Evolutionary conservation across 1,140 invertebrate species (phyloP).

Genomic region (Cydia fagiglandana): DNA sequence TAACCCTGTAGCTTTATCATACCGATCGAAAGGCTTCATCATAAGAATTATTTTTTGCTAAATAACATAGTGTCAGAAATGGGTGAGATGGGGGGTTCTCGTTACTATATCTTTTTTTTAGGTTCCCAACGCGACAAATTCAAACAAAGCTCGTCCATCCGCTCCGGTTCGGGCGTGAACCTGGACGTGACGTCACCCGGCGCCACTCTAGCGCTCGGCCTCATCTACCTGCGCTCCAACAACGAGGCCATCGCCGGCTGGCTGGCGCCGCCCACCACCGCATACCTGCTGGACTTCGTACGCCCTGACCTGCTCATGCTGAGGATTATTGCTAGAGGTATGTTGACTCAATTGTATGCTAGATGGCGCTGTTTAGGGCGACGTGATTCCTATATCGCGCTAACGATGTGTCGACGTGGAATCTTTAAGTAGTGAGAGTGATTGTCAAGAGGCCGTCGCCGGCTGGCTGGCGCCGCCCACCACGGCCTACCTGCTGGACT

Average conservation of each 20-base stretch:
- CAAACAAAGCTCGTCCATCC: conserved; percentile 89
- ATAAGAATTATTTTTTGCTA: too few species aligned
- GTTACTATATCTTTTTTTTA: conserved; percentile 41
- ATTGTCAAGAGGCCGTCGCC: too few species aligned
- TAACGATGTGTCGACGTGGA: neutral
- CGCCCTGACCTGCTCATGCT: conserved; percentile 95
- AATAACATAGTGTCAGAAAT: too few species aligned
- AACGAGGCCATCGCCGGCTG: conserved; percentile 95
- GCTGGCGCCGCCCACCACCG: conserved; percentile 94
- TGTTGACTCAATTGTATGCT: conserved; percentile 8
- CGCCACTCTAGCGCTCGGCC: conserved; percentile 94
- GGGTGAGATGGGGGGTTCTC: too few species aligned
- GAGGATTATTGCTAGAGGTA: conserved; percentile 87
- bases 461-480: too few species aligned
- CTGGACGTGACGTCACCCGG: conserved; percentile 97
- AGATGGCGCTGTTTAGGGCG: neutral
- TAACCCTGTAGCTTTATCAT: too few species aligned
- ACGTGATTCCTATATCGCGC: neutral
- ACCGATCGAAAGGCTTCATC: too few species aligned
- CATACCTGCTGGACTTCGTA: conserved; percentile 95
- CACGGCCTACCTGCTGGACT: too few species aligned
- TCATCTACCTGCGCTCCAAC: conserved; percentile 94
- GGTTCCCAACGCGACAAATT: conserved; percentile 92
- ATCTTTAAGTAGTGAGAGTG: neutral
- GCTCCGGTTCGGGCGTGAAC: conserved; percentile 96